Evolutionary conservation across 1,140 invertebrate species (phyloP), one percentile per base, ranked within the genome.

Genomic region (Ceratoteleas bidentatus): DNA sequence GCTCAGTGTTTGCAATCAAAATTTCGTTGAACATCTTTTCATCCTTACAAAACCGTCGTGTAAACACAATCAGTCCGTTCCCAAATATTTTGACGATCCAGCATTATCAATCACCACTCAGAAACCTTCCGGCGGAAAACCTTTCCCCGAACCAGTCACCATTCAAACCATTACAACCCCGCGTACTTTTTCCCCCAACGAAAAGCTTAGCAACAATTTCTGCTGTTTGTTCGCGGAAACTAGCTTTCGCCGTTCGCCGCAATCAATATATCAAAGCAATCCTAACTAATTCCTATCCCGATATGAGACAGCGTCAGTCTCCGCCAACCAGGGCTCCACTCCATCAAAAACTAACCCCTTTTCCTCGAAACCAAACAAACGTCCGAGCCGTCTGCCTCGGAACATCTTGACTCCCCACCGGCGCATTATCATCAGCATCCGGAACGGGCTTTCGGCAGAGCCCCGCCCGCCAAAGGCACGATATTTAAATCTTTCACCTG

Each of bases 241-340:
- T 0, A 47, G 32, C 56, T 72, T 73, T 79, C 47, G 54, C 3
- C 33, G 9, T 66, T 66, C 40, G 8, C 13, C 43, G 16, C 54
- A 73, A 66, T 79, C 68, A 61, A 73, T 73, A 79, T 62, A 68
- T 79, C 76, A 79, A 79, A 79, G 49, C 49, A 8, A 64, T 77
- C 64, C n/a, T n/a, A 64, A 57, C 45, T 65, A 79, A 66, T 79
- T 79, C 60, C 52, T 53, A 54, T 66, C 50, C 6, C 43, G 15
- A 68, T 62, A 43, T 50, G 40, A 73, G 68, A 61, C 68, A 34
- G 33, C 38, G 2, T 6, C 38, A 80, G 69, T 72, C 66, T 47
- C 13, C 0, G 11, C 60, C 66, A 72, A 66, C 16, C 47, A 73
- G 36, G 43, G 53, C 38, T 74, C 50, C 52, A 65, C 50, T 81